phyloP scores from a whole-genome alignment of 2,888 invertebrate species.

The Boloria selene region DNA sequence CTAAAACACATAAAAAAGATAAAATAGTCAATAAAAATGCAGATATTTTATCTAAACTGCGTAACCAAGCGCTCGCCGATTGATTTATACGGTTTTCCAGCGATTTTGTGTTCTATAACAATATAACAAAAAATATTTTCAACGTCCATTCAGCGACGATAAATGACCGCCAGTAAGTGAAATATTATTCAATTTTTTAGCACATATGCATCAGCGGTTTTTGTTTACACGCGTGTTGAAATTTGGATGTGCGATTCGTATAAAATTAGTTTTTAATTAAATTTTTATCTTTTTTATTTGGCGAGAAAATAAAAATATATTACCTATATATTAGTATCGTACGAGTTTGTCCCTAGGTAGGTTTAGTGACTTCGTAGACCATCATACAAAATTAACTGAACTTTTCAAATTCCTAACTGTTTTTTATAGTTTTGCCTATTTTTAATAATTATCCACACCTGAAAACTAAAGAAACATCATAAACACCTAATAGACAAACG shows the following conservation, averaged over 20 bases:
- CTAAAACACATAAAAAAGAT: constrained; percentile 11
- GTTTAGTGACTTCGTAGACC: too few species aligned
- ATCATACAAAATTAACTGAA: too few species aligned
- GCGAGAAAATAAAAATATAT: too few species aligned
- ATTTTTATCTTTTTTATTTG: background rate
- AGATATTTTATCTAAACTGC: constrained; percentile 29
- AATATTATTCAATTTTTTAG: constrained; percentile 26
- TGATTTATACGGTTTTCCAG: constrained; percentile 31
- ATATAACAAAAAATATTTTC: constrained; percentile 30
- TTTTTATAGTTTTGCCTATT: too few species aligned
- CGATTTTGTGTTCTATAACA: constrained; percentile 31
- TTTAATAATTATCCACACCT: too few species aligned
- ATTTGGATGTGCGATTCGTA: background rate
- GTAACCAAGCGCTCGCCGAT: constrained; percentile 20
- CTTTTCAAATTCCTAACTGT: too few species aligned
- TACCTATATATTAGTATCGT: too few species aligned
- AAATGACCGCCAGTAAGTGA: constrained; percentile 28
- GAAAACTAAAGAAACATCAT: too few species aligned
- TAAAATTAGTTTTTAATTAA: background rate
- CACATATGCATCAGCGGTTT: background rate
- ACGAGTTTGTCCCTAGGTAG: too few species aligned
- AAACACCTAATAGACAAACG: too few species aligned
- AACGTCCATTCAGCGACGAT: constrained; percentile 24
- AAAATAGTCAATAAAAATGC: constrained; percentile 27
- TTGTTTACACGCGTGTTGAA: background rate